Percentiles rank a stretch among this genome's conserved stretches.
phyloP scores from a whole-genome alignment of 2,113 vertebrate genomes.

The Lamprologus sp. region DNA sequence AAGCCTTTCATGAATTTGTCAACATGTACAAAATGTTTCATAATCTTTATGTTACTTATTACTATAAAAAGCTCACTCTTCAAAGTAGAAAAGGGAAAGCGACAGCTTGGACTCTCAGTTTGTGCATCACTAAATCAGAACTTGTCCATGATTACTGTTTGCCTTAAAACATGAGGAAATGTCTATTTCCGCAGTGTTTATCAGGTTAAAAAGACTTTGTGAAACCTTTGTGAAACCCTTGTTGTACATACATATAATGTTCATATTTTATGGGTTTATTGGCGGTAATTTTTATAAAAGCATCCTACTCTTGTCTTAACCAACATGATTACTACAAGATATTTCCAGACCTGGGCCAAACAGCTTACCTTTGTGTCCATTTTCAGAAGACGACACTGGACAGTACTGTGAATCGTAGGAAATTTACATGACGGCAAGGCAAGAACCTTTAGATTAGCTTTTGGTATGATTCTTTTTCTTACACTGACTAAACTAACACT shows the following conservation, averaged over 20 bases:
- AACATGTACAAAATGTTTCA: neutral
- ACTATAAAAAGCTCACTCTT: neutral
- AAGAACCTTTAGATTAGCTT: neutral
- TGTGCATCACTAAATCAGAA: neutral
- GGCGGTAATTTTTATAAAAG: neutral
- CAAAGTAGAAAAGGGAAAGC: constrained; percentile 12
- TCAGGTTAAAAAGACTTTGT: constrained; percentile 41
- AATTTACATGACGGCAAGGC: neutral
- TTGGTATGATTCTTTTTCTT: neutral
- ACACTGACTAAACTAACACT: neutral
- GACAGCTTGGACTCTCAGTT: neutral
- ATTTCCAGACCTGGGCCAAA: constrained; percentile 6
- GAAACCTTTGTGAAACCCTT: neutral
- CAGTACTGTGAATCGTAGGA: neutral
- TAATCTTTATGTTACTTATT: neutral
- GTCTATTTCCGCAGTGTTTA: constrained; percentile 21
- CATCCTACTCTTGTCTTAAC: neutral
- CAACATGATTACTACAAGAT: neutral
- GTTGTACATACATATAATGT: constrained; percentile 13
- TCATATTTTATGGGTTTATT: neutral
- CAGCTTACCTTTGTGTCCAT: neutral
- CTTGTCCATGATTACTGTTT: constrained; percentile 37
- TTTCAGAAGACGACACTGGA: neutral
- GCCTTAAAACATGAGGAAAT: constrained; percentile 51
- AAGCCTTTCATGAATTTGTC: neutral